Conservation (phyloP, 1,140 invertebrate species). For the Eumeta japonica region DNA sequence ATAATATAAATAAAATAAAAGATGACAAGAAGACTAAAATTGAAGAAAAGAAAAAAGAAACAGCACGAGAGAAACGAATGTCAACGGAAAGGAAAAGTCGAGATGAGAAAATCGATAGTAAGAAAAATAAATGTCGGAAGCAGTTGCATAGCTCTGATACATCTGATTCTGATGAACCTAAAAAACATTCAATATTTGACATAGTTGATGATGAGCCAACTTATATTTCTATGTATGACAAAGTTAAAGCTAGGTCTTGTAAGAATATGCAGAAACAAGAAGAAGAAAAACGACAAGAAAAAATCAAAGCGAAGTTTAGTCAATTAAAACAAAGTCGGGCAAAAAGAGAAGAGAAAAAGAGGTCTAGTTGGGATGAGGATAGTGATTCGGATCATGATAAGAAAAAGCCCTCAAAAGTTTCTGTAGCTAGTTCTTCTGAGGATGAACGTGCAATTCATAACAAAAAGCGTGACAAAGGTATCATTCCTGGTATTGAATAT, state of each 20-base stretch:
- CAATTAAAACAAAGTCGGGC: slow-evolving; percentile 84
- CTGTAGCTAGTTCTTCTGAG: slow-evolving; percentile 60
- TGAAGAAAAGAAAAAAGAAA: slow-evolving; percentile 53
- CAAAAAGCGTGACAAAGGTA: slow-evolving; percentile 44
- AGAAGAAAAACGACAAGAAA: slow-evolving; percentile 83
- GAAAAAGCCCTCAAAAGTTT: slow-evolving; percentile 48
- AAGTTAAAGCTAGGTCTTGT: slow-evolving; percentile 92
- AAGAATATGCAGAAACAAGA: slow-evolving; percentile 90
- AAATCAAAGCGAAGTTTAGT: slow-evolving; percentile 85
- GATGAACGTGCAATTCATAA: slow-evolving; percentile 50
- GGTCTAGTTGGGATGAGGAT: slow-evolving; percentile 84
- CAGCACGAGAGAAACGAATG: slow-evolving; percentile 50
- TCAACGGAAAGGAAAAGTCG: slow-evolving; percentile 56
- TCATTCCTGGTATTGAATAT: slow-evolving; percentile 47
- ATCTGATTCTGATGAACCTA: slow-evolving; percentile 71
- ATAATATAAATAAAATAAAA: slow-evolving; percentile 35
- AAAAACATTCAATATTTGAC: slow-evolving; percentile 91
- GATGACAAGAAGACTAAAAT: slow-evolving; percentile 49
- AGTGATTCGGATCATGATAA: slow-evolving; percentile 63
- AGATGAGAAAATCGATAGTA: slow-evolving; percentile 48
- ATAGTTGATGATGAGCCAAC: slow-evolving; percentile 85
- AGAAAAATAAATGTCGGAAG: slow-evolving; percentile 54
- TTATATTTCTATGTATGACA: slow-evolving; percentile 98
- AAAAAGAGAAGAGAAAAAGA: slow-evolving; percentile 82
- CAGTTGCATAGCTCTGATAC: slow-evolving; percentile 60